phyloP scores from a whole-genome alignment of 2,797 vertebrate species.

The Streptopelia turtur region DNA sequence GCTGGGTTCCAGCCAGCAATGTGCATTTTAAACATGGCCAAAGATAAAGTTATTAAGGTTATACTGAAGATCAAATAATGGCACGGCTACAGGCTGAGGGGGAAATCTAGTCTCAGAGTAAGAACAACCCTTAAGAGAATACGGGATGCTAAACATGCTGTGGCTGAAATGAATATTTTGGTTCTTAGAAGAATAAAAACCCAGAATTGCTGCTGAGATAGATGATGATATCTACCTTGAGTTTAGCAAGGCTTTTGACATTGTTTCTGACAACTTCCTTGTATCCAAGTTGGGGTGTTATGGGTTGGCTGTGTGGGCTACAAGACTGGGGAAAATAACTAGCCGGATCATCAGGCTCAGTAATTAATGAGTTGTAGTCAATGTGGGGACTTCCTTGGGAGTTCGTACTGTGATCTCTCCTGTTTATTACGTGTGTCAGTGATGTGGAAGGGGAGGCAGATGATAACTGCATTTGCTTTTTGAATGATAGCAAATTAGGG shows the following conservation, averaged over 20 bases:
- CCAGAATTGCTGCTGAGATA: not conserved
- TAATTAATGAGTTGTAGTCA: not conserved
- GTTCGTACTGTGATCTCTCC: not conserved
- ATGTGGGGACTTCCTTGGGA: not conserved
- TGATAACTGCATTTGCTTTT: not conserved
- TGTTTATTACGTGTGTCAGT: not conserved
- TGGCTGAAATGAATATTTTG: slow-evolving; percentile 13
- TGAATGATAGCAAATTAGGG: not conserved
- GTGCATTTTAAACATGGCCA: not conserved
- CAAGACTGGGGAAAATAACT: not conserved
- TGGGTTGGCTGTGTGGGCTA: accelerated
- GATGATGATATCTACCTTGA: not conserved
- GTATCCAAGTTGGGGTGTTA: not conserved
- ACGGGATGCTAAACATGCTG: not conserved
- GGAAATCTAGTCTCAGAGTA: not conserved
- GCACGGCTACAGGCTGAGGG: not conserved
- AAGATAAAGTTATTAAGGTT: not conserved
- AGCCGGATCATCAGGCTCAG: not conserved
- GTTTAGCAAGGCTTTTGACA: not conserved
- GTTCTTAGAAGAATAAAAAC: slow-evolving; percentile 3
- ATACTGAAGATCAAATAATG: not conserved
- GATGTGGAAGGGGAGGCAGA: not conserved
- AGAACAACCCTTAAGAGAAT: not conserved
- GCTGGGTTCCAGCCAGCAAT: not conserved
- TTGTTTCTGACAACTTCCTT: not conserved